Evolutionary conservation across 2,888 invertebrate species (phyloP), one percentile per base, ranked within the genome.

Genomic region (Drosophila yooni): DNA sequence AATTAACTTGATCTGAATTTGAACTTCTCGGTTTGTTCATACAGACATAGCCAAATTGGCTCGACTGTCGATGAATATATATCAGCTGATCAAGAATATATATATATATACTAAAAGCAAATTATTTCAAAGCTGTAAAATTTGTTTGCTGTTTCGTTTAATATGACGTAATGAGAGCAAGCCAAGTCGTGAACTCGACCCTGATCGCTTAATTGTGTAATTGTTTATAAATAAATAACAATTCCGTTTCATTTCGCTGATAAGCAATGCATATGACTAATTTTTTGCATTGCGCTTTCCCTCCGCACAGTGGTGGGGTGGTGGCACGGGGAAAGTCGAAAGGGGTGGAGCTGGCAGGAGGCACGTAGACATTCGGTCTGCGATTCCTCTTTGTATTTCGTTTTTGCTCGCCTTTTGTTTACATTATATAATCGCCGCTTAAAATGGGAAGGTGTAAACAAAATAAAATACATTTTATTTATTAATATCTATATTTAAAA

Each of bases 181-280:
- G 51, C 33, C 43, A 46, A 46, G 54, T 38, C 34, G n/a, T 62
- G 53, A 70, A 33, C 53, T 74, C 15, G 58, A 48, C 52, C 56
- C 57, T 40, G 50, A 40, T 56, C 59, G 40, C 59, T 71, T 71
- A 64, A 67, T 80, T 82, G 72, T 74, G 78, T 76, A 88, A 85
- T 88, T 85, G 70, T 61, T 88, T 78, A 73, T 74, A 84, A 87
- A 84, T 87, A 84, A 75, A 70, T 74, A 73, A 75, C 74, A 76
- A 70, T 74, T 77, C 79, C 36, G 74, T 64, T 58, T 53, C 46
- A 72, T 57, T 74, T 51, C 31, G 64, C 62, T 77, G 81, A 79
- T 83, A 87, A 77, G 79, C 71, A 31, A 21, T 27, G 56, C 48
- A 48, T 60, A 74, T 89, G 84, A 89, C 79, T 89, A 87, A 83